Conservation (phyloP, 2,113 vertebrate species). For the Scolopax mira region DNA sequence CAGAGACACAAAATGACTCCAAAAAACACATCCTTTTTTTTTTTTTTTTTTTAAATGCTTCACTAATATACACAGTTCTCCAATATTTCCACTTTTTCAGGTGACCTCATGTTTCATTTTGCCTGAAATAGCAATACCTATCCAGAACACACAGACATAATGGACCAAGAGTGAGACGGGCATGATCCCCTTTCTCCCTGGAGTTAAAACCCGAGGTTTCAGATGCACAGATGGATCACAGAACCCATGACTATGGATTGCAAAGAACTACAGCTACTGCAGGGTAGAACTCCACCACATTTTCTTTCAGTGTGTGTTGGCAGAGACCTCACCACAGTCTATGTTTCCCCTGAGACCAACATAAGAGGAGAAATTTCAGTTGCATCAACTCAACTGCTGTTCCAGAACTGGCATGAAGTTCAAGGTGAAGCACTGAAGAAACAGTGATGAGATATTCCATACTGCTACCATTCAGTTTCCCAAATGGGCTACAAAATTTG, state of each 20-base stretch:
- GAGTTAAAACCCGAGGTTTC: not conserved
- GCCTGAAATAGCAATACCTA: not conserved
- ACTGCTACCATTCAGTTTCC: not conserved
- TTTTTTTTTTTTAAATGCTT: not conserved
- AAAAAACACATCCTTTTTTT: not conserved
- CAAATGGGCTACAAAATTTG: not conserved
- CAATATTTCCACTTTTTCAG: not conserved
- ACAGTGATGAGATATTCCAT: not conserved
- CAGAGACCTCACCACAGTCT: not conserved
- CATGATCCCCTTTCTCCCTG: not conserved
- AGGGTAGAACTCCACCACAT: not conserved
- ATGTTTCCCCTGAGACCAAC: not conserved
- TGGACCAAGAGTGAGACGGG: not conserved
- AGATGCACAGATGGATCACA: not conserved
- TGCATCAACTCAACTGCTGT: not conserved
- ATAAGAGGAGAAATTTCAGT: not conserved
- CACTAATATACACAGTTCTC: not conserved
- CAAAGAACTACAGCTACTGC: not conserved
- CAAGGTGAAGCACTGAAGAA: not conserved
- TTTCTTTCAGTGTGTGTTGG: not conserved
- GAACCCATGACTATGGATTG: not conserved
- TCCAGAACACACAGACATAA: not conserved
- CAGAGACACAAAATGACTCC: not conserved
- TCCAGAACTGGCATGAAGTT: not conserved
- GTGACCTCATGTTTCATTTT: not conserved